These are phyloP conservation scores for Holothuria glaberrima DNA, from an alignment of 35 echinoderm and acorn worm species.

Conservation along the genomic window DNA sequence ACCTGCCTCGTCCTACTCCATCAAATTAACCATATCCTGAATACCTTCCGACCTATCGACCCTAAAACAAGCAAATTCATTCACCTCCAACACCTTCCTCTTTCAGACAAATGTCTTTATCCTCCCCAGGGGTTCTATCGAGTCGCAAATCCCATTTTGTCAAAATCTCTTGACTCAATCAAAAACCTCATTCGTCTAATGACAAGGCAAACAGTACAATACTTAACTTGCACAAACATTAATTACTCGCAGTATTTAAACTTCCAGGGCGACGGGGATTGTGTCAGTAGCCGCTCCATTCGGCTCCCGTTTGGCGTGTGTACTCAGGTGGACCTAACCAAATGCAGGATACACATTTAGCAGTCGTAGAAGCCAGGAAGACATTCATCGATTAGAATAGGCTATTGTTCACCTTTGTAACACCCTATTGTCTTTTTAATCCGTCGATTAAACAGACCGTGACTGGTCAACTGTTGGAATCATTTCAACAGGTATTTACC, in stretches of 20 bases:
- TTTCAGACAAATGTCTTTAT: conserved; percentile 27
- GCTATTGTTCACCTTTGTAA: conserved; percentile 34
- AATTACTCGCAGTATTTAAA: conserved; percentile 19
- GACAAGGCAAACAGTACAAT: conserved; percentile 5
- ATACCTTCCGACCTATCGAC: conserved; percentile 4
- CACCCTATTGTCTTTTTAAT: conserved; percentile 24
- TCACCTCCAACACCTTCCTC: conserved; percentile 33
- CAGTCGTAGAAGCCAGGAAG: conserved; percentile 6
- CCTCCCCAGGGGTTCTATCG: conserved; percentile 34
- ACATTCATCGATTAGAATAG: conserved; percentile 32
- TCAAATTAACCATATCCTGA: no score
- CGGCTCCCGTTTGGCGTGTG: conserved; percentile 46
- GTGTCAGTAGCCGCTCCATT: not conserved
- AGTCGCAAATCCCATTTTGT: conserved; percentile 34
- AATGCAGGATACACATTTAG: not conserved
- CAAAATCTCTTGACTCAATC: conserved; percentile 42
- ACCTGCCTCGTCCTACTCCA: no score
- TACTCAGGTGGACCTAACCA: conserved; percentile 42
- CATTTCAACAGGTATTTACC: not conserved
- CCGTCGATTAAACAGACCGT: conserved; percentile 29
- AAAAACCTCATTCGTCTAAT: conserved; percentile 18
- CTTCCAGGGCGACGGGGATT: conserved; percentile 19
- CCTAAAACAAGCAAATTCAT: conserved; percentile 43
- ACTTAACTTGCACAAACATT: conserved; percentile 43
- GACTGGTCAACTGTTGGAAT: not conserved